Evolutionary conservation across 2,888 invertebrate species (phyloP).

Genomic region (Tupiocoris notatus): DNA sequence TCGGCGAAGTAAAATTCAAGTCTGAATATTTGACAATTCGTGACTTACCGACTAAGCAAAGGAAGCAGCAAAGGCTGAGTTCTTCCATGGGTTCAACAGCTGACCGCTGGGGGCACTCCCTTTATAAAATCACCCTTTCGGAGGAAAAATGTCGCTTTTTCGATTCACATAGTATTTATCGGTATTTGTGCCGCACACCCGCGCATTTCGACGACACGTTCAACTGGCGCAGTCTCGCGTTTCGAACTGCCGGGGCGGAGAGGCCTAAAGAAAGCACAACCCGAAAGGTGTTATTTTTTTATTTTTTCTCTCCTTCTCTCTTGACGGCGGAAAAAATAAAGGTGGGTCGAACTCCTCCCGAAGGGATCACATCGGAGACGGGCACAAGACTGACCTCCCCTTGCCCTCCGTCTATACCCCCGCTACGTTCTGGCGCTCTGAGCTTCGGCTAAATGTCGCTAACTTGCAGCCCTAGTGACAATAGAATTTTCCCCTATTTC

Average conservation of each 20-base stretch:
- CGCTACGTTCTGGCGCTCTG: background rate
- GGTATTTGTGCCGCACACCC: background rate
- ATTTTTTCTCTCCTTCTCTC: background rate
- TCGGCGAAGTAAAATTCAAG: too few relatives aligned
- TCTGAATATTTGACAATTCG: too few relatives aligned
- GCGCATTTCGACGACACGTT: background rate
- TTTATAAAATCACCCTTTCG: background rate
- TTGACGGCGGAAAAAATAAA: background rate
- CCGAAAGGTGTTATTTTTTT: background rate
- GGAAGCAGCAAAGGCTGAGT: slow-evolving; percentile 29
- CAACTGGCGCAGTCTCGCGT: background rate
- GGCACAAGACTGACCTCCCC: slow-evolving; percentile 42
- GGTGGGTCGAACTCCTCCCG: background rate
- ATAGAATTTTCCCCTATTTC: too few relatives aligned
- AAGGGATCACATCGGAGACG: slow-evolving; percentile 37
- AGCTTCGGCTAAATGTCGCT: background rate
- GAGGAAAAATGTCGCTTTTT: background rate
- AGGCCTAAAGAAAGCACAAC: background rate
- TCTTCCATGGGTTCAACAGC: slow-evolving; percentile 34
- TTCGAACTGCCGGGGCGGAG: background rate
- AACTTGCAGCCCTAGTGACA: too few relatives aligned
- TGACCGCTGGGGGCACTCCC: slow-evolving; percentile 34
- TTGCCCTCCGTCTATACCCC: background rate
- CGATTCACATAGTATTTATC: slow-evolving; percentile 14
- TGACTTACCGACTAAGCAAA: slow-evolving; percentile 33